A percentile compares a stretch with the other conserved stretches of the same genome.
Conservation (phyloP, 1,140 invertebrate species). For the Diachasma alloeum region DNA sequence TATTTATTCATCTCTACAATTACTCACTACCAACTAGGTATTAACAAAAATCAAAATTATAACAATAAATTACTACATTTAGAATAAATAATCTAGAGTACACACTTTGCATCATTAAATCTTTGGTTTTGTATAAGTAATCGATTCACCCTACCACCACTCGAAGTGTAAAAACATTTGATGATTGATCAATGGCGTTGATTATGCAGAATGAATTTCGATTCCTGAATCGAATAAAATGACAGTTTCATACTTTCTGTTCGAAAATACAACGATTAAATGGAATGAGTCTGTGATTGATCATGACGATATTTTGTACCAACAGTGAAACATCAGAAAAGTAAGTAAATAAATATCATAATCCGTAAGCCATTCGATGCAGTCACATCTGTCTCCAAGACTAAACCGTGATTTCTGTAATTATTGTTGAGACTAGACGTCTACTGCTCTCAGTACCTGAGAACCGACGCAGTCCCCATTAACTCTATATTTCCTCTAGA, state of each 20-base stretch:
- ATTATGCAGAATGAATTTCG: too few relatives aligned
- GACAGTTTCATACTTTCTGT: neutral
- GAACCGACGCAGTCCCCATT: slow-evolving; percentile 23
- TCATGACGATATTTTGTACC: neutral
- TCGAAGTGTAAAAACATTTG: neutral
- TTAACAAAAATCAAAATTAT: neutral
- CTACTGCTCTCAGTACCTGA: slow-evolving; percentile 15
- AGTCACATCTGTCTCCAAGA: neutral
- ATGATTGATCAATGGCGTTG: neutral
- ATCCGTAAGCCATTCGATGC: neutral
- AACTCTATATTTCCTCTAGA: neutral
- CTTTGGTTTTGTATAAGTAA: neutral
- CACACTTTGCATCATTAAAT: neutral
- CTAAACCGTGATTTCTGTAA: neutral
- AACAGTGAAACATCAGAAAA: neutral
- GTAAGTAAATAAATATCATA: neutral
- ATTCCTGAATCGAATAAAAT: neutral
- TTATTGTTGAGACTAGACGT: slow-evolving; percentile 20
- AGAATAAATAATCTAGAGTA: neutral
- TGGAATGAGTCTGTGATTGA: neutral
- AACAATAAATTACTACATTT: slow-evolving; percentile 4
- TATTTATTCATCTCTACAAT: neutral
- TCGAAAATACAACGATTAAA: neutral
- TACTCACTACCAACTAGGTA: neutral
- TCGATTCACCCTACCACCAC: neutral